Percentiles rank a stretch among this genome's conserved stretches.
Evolutionary conservation across 2,888 invertebrate species (phyloP).

Genomic region (Ypsolopha sequella): DNA sequence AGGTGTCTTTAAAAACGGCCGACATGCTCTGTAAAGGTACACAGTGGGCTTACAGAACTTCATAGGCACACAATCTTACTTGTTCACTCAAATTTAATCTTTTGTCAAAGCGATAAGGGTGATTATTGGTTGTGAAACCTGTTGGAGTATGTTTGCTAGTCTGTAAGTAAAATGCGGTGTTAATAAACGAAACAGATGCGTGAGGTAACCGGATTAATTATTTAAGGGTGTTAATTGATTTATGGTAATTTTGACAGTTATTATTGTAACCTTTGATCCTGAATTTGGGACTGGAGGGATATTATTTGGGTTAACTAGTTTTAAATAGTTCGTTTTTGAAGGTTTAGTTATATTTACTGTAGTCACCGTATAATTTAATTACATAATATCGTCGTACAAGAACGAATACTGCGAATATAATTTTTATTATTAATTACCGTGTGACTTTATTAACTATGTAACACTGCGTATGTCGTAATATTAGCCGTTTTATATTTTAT

Average conservation of each 20-base stretch:
- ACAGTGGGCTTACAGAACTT: neutral
- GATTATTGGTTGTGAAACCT: too few species aligned
- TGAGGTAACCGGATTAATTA: neutral
- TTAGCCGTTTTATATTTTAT: too few species aligned
- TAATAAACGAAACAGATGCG: conserved; percentile 5
- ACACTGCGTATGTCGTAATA: too few species aligned
- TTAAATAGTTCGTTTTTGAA: neutral
- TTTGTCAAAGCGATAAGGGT: too few species aligned
- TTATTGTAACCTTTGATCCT: neutral
- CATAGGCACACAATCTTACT: neutral
- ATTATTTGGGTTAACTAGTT: neutral
- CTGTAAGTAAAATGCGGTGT: conserved; percentile 4
- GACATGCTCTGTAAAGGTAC: neutral
- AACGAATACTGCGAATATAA: too few species aligned
- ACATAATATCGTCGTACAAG: too few species aligned
- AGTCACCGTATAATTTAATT: neutral
- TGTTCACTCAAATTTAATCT: too few species aligned
- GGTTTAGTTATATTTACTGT: neutral
- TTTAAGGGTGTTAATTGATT: conserved; percentile 2
- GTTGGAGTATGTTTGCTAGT: neutral
- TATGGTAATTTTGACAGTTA: conserved; percentile 3
- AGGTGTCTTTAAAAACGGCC: neutral
- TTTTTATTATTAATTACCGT: too few species aligned
- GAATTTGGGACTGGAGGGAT: neutral
- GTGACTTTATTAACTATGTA: too few species aligned